These are phyloP conservation scores for Elysia crispata DNA, from an alignment of 2,888 invertebrate genomes.

Conservation along the genomic window DNA sequence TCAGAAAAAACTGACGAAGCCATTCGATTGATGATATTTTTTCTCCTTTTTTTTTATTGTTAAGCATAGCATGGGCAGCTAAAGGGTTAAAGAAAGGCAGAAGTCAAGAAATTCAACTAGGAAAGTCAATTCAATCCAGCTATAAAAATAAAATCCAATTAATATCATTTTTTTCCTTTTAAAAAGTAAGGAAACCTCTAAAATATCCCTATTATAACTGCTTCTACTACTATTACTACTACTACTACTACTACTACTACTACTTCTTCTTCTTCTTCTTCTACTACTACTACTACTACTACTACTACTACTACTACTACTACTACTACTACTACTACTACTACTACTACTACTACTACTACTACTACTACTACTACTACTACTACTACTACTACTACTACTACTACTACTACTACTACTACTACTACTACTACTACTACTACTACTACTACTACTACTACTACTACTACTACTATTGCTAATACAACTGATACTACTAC, in stretches of 20 bases:
- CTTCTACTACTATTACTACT: too few relatives aligned
- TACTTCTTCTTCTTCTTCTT: conserved; percentile 51
- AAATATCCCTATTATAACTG: conserved; percentile 32
- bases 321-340: conserved; percentile 58
- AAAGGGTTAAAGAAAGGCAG: too few relatives aligned
- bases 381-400: conserved; percentile 10
- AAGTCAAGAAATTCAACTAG: too few relatives aligned
- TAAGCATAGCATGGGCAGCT: too few relatives aligned
- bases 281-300: conserved; percentile 56
- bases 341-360: conserved; percentile 17
- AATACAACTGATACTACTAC: background rate
- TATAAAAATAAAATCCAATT: background rate
- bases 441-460: too few relatives aligned
- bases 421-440: background rate
- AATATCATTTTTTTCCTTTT: background rate
- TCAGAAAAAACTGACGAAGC: too few relatives aligned
- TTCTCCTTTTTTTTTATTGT: too few relatives aligned
- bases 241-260: conserved; percentile 40
- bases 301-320: conserved; percentile 60
- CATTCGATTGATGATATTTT: too few relatives aligned
- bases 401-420: conserved; percentile 6
- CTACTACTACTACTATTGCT: too few relatives aligned
- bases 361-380: conserved; percentile 17
- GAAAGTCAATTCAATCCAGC: too few relatives aligned
- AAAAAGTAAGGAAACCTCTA: background rate